Conservation (phyloP, 2,113 vertebrate species). For the Hemicordylus capensis region DNA sequence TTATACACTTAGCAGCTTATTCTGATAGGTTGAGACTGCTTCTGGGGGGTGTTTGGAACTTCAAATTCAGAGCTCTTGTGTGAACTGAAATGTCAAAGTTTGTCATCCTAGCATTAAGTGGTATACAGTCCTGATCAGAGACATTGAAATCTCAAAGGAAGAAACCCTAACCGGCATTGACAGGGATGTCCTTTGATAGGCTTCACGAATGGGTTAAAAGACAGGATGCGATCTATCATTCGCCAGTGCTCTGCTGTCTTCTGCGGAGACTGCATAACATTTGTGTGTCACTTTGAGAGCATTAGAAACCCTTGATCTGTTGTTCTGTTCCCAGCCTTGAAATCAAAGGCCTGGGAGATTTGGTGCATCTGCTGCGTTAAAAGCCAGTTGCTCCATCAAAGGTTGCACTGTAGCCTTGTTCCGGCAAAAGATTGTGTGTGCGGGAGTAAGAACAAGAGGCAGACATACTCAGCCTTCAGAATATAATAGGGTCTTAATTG, state of each 20-base stretch:
- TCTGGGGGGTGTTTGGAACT: background rate
- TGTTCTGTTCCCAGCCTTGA: conserved; percentile 59
- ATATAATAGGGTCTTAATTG: conserved; percentile 67
- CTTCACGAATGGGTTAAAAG: conserved; percentile 47
- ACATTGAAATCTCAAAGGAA: background rate
- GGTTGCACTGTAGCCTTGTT: conserved; percentile 64
- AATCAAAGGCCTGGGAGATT: conserved; percentile 67
- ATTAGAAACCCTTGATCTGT: conserved; percentile 60
- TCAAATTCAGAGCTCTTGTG: background rate
- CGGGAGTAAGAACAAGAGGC: conserved; percentile 7
- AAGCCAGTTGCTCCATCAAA: conserved; percentile 63
- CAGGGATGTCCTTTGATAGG: background rate
- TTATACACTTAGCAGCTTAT: conserved; percentile 27
- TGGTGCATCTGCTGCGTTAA: conserved; percentile 68
- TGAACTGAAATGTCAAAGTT: background rate
- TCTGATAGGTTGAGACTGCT: conserved; percentile 5
- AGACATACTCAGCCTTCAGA: conserved; percentile 55
- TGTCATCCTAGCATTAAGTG: background rate
- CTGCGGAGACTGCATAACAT: conserved; percentile 39
- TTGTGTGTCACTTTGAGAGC: conserved; percentile 55
- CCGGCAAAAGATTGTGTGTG: conserved; percentile 62
- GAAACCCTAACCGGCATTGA: background rate
- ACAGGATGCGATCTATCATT: background rate
- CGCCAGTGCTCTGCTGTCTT: conserved; percentile 20
- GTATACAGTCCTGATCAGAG: background rate